Evolutionary conservation across 2,797 vertebrate species (phyloP), one percentile per base, ranked within the genome.

Genomic region (Loris lydekkerianus): DNA sequence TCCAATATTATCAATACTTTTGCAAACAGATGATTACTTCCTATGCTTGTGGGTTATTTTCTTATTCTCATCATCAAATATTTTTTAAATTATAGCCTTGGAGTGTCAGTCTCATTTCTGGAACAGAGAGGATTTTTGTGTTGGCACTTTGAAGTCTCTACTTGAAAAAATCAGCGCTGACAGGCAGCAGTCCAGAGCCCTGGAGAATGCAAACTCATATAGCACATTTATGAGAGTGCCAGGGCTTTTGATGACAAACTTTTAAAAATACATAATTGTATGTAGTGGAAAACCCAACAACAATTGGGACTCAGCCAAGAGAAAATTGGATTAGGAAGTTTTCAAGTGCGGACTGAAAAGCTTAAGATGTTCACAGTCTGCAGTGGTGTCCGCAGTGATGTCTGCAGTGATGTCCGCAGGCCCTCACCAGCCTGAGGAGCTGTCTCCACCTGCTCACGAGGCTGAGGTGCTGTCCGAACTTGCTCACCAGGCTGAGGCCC

Each of bases 261-360:
- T 81, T 86, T 53, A 53, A 94, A 96, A 93, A 67, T 43, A 67
- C 21, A 78, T 93, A 73, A 91, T 27, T 89, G 49, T 85, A 60
- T 75, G 20, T 21, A 75, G 37, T 89, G 27, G 25, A 94, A 96
- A 96, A 70, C 20, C 58, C 63, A 86, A 80, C 43, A 94, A 85
- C 18, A 73, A 49, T 5, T 96, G 95, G 31, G 40, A 84, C 1
- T 92, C 25, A 67, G 77, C 69, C 91, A 97, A 94, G 53, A 95
- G 61, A 94, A 91, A 97, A 95, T 76, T n/a, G 94, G 89, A 96
- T 94, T 87, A 97, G 89, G 82, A 96, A 94, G 84, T 91, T 93
- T 93, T 91, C 67, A 70, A 91, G 61, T 70, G 43, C n/a, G 17
- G 29, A 88, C 14, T 65, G 69, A 92, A 43, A 0, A 58, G 84